Percentiles rank a stretch among this genome's conserved stretches.
Evolutionary conservation across 2,113 vertebrate genomes (phyloP).

Genomic region (Eclectus roratus): DNA sequence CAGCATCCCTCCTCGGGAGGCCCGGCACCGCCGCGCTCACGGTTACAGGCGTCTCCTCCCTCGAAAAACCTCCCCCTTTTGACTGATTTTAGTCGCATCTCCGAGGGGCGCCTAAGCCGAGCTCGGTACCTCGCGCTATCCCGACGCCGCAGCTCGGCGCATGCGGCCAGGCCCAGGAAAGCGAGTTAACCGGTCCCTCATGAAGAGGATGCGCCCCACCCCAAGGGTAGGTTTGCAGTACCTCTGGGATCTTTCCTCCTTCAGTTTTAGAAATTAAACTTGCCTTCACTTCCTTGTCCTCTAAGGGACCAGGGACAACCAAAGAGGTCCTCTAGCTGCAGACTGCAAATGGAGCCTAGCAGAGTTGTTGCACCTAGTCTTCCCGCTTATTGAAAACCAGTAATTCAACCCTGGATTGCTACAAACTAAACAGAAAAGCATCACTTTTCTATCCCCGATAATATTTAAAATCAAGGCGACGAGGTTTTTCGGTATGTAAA

Average conservation of each 20-base stretch:
- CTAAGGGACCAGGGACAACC: background rate
- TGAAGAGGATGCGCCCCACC: background rate
- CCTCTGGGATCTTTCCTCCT: background rate
- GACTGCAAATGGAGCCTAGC: background rate
- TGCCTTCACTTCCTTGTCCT: background rate
- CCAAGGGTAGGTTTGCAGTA: fast-evolving
- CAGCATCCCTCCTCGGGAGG: background rate
- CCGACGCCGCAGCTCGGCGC: background rate
- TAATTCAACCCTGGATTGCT: background rate
- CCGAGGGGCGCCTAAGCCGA: background rate
- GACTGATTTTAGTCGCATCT: background rate
- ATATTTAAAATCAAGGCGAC: background rate
- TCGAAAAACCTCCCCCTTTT: background rate
- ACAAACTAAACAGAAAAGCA: background rate
- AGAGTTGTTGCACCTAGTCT: background rate
- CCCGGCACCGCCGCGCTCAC: background rate
- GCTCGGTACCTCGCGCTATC: too few species aligned
- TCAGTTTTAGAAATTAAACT: background rate
- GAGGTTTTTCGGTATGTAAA: background rate
- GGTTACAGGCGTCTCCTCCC: background rate
- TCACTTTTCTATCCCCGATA: background rate
- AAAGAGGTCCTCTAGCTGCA: background rate
- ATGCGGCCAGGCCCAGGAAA: background rate
- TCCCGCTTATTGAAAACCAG: background rate
- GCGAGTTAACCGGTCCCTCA: fast-evolving